Conservation (phyloP, 2,113 vertebrate species). For the Pseudopodoces humilis region DNA sequence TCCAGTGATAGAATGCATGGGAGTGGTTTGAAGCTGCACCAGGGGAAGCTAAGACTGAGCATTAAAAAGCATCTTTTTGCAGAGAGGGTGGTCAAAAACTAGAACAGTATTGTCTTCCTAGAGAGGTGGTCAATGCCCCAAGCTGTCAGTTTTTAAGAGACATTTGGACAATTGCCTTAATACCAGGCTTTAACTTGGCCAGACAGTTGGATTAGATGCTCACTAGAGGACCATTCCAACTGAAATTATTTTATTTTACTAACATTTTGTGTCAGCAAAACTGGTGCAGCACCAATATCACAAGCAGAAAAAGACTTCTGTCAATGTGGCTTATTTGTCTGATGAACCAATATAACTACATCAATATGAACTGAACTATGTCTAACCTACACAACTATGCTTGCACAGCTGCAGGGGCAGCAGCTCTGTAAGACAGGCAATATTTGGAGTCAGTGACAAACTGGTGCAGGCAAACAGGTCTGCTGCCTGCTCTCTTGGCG, state of each 20-base stretch:
- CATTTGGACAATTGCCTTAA: background rate
- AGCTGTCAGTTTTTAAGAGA: background rate
- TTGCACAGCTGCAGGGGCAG: background rate
- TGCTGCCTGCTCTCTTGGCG: background rate
- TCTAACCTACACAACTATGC: background rate
- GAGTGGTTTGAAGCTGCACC: background rate
- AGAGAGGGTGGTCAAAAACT: background rate
- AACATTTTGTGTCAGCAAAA: background rate
- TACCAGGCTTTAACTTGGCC: background rate
- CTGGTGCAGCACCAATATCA: background rate
- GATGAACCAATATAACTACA: background rate
- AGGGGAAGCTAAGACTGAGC: background rate
- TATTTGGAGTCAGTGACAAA: background rate
- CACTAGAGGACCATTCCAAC: background rate
- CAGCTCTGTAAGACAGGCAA: background rate
- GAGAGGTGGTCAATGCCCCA: background rate
- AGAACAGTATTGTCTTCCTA: background rate
- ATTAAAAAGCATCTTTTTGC: background rate
- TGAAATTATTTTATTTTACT: background rate
- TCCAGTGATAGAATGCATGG: background rate
- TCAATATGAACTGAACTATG: fast-evolving
- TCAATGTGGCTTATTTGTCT: background rate
- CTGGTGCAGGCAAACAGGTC: background rate
- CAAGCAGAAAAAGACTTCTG: background rate
- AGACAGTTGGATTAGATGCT: background rate